phyloP scores from a whole-genome alignment of 2,797 vertebrate genomes.

The Trachops cirrhosus region DNA sequence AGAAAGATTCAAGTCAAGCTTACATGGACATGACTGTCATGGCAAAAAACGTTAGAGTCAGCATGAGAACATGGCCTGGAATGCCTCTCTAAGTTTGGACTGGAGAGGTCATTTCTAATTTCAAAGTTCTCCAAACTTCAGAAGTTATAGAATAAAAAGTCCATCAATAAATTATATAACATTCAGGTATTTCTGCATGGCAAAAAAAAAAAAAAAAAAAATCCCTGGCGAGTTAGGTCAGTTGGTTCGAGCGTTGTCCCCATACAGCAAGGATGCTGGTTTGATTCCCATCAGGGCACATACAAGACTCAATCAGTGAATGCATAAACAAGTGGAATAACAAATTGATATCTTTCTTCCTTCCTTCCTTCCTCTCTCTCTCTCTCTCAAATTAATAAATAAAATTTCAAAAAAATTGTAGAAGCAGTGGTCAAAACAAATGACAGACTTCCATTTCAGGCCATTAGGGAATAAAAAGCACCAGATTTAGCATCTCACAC shows the following conservation, averaged over 20 bases:
- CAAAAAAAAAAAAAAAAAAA: neutral
- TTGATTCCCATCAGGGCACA: no score
- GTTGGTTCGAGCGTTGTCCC: no score
- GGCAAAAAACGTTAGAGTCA: neutral
- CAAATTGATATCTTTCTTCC: no score
- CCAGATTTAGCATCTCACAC: neutral
- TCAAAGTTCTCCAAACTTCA: neutral
- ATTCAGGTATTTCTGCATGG: neutral
- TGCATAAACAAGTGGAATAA: no score
- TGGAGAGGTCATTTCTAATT: neutral
- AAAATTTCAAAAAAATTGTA: neutral
- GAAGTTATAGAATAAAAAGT: neutral
- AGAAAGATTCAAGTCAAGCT: neutral
- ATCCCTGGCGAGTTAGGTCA: no score
- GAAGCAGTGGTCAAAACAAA: neutral
- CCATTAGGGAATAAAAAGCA: neutral
- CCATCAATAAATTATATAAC: neutral
- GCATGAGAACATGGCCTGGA: neutral
- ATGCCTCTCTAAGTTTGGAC: neutral
- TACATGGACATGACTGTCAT: neutral
- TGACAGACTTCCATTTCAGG: neutral
- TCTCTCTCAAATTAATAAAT: no score
- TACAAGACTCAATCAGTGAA: no score
- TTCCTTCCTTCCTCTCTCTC: no score
- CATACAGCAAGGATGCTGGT: no score